These are phyloP conservation scores for Procavia capensis DNA, from an alignment of 2,113 vertebrate genomes.

Conservation along the genomic window DNA sequence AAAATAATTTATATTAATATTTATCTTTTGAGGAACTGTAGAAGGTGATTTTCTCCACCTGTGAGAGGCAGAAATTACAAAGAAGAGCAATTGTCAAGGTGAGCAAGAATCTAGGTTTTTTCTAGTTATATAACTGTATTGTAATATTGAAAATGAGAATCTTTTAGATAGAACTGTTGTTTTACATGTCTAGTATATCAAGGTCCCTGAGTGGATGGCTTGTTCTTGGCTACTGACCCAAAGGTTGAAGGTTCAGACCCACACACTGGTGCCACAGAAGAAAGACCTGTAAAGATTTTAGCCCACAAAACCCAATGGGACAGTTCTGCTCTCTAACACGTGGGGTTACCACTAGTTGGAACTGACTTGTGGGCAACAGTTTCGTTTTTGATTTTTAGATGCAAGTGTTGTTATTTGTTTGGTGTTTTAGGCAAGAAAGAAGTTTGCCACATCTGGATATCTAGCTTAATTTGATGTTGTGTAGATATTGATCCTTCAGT, in stretches of 20 bases:
- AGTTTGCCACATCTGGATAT: background rate
- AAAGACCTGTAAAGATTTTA: background rate
- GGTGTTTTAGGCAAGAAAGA: conserved; percentile 35
- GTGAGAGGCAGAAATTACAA: conserved; percentile 27
- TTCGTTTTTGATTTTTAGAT: background rate
- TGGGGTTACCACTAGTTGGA: background rate
- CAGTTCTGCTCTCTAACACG: background rate
- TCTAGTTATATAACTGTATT: background rate
- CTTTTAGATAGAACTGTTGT: background rate
- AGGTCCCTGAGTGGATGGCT: background rate
- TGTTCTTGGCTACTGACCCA: background rate
- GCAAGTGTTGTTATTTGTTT: background rate
- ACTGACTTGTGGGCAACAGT: background rate
- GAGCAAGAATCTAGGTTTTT: background rate
- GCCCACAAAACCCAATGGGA: background rate
- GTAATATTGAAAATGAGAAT: background rate
- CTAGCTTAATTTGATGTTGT: conserved; percentile 5
- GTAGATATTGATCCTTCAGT: background rate
- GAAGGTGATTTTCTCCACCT: background rate
- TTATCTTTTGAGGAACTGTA: background rate
- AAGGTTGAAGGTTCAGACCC: background rate
- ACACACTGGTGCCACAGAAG: background rate
- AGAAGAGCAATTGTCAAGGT: background rate
- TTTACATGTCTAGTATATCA: background rate
- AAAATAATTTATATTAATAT: background rate